Conservation (phyloP, 2,113 vertebrate species). For the Pseudolaguvia tuberculata region DNA sequence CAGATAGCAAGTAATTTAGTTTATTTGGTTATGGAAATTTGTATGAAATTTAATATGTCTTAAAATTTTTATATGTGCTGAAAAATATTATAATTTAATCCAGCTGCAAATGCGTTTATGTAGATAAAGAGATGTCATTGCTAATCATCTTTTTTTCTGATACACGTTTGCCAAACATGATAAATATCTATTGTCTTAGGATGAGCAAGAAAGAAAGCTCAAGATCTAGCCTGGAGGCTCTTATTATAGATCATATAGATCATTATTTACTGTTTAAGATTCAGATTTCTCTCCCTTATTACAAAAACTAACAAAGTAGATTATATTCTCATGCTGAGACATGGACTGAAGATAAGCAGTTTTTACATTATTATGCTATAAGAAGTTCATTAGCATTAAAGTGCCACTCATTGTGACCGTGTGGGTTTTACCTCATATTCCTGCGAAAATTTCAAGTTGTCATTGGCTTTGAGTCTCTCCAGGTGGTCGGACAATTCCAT, state of each 20-base stretch:
- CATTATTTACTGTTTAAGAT: not conserved
- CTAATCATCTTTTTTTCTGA: not conserved
- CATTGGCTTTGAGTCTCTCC: slow-evolving; percentile 95
- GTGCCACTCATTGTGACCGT: not conserved
- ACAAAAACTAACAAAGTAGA: not conserved
- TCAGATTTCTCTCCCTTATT: not conserved
- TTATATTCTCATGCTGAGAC: not conserved
- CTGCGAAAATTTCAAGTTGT: slow-evolving; percentile 98
- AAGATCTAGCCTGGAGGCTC: not conserved
- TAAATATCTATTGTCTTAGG: not conserved
- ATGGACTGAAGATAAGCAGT: not conserved
- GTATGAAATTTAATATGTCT: no score
- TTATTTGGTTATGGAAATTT: no score
- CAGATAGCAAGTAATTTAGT: no score
- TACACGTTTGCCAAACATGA: not conserved
- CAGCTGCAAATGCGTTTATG: not conserved
- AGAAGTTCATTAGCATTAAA: not conserved
- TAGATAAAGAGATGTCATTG: not conserved
- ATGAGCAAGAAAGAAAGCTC: not conserved
- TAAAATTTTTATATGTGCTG: no score
- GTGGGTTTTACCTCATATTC: slow-evolving; percentile 86
- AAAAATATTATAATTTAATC: not conserved
- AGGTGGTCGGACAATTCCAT: slow-evolving; percentile 94
- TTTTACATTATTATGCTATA: not conserved
- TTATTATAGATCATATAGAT: no score